Conservation (phyloP, 2,113 vertebrate species). For the Synodontis membranacea region DNA sequence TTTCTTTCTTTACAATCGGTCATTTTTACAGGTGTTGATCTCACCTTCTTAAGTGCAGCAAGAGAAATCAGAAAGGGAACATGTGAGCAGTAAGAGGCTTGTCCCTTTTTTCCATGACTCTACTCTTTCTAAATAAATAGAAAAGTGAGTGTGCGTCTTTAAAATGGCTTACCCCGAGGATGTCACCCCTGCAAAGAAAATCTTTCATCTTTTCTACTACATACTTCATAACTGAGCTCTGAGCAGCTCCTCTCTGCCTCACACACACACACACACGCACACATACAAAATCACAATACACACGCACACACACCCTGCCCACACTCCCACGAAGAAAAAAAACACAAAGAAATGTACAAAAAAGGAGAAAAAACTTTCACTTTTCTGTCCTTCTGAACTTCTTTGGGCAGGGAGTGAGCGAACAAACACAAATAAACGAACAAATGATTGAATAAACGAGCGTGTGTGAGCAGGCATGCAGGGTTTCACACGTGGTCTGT, state of each 20-base stretch:
- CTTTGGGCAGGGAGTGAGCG: conserved; percentile 11
- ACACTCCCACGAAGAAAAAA: conserved; percentile 27
- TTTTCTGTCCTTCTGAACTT: conserved; percentile 31
- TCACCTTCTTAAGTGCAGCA: conserved; percentile 43
- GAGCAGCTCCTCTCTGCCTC: conserved; percentile 6
- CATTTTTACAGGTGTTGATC: conserved; percentile 27
- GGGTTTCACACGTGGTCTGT: conserved; percentile 1
- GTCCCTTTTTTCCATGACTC: neutral
- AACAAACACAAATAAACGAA: neutral
- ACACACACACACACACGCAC: conserved; percentile 19
- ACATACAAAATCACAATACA: conserved; percentile 14
- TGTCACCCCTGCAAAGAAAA: conserved; percentile 25
- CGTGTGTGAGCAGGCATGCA: neutral
- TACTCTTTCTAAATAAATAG: conserved; percentile 31
- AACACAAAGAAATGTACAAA: conserved; percentile 10
- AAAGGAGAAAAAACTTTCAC: neutral
- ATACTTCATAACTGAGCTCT: conserved; percentile 54
- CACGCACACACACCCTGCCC: neutral
- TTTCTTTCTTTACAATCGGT: neutral
- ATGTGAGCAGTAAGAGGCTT: neutral
- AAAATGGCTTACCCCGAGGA: conserved; percentile 24
- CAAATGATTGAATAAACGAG: neutral
- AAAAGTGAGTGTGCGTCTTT: conserved; percentile 2
- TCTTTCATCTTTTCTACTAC: conserved; percentile 36
- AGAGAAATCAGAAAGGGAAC: conserved; percentile 16